Evolutionary conservation across 2,888 invertebrate species (phyloP).

Genomic region (Ophion ellenae): DNA sequence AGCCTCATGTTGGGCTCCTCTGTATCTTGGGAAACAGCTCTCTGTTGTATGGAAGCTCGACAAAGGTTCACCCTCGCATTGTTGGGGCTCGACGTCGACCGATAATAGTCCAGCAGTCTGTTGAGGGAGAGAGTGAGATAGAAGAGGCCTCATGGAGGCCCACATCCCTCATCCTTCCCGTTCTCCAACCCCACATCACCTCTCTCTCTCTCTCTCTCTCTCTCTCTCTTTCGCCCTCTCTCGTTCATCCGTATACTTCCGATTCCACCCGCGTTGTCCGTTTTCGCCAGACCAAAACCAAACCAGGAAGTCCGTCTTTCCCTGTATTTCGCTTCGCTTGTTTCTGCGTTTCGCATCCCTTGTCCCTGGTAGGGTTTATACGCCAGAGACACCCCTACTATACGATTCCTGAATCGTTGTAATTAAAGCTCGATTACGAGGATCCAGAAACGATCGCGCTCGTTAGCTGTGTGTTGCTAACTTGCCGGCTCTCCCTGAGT

Average conservation of each 20-base stretch:
- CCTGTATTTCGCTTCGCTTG: constrained; percentile 16
- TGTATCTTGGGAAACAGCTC: constrained; percentile 25
- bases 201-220: constrained; percentile 3
- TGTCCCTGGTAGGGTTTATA: constrained; percentile 56
- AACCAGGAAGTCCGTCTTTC: constrained; percentile 44
- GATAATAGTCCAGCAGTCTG: constrained; percentile 47
- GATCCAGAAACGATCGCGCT: constrained; percentile 57
- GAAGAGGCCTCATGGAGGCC: constrained; percentile 26
- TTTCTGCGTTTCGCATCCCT: constrained; percentile 54
- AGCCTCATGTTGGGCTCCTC: not conserved
- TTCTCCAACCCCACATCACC: not conserved
- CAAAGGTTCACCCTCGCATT: constrained; percentile 57
- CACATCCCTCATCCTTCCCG: constrained; percentile 36
- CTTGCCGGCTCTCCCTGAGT: constrained; percentile 17
- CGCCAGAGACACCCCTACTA: constrained; percentile 62
- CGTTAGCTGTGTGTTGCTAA: constrained; percentile 45
- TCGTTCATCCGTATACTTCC: constrained; percentile 37
- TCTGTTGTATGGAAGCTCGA: constrained; percentile 46
- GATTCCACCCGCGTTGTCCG: constrained; percentile 36
- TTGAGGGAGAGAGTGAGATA: constrained; percentile 8
- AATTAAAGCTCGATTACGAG: constrained; percentile 71
- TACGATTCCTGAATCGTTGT: constrained; percentile 70
- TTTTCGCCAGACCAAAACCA: constrained; percentile 35
- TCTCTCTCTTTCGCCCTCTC: constrained; percentile 31
- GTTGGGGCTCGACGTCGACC: constrained; percentile 43